Evolutionary conservation across 2,888 invertebrate genomes (phyloP).

Genomic region (Ferrisia virgata): DNA sequence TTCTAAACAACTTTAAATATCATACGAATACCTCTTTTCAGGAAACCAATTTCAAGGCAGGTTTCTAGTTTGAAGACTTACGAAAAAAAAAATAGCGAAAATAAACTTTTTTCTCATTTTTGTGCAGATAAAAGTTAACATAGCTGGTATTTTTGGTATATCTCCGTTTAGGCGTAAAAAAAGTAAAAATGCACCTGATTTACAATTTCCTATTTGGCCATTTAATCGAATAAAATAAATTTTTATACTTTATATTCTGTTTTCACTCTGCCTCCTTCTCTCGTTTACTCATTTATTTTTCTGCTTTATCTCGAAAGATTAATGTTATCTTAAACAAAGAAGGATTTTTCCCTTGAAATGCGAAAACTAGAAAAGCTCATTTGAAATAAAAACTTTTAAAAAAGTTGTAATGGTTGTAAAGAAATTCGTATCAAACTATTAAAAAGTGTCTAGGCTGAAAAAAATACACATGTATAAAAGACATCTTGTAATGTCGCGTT

Average conservation of each 20-base stretch:
- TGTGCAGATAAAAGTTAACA: too few relatives aligned
- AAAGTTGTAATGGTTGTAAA: background rate
- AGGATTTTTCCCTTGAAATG: background rate
- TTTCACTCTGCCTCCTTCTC: background rate
- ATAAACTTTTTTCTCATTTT: too few relatives aligned
- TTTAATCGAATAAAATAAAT: background rate
- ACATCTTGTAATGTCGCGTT: background rate
- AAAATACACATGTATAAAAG: background rate
- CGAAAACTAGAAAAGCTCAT: background rate
- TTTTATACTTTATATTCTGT: background rate
- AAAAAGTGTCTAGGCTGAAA: background rate
- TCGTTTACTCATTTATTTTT: too few relatives aligned
- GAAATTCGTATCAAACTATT: background rate
- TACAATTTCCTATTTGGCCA: too few relatives aligned
- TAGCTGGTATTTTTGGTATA: too few relatives aligned
- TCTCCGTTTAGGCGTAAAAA: too few relatives aligned
- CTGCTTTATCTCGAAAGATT: background rate
- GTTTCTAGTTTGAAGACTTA: too few relatives aligned
- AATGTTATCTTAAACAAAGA: background rate
- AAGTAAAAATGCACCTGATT: too few relatives aligned
- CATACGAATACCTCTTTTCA: too few relatives aligned
- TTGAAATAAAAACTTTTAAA: background rate
- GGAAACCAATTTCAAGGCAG: too few relatives aligned
- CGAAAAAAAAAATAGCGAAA: too few relatives aligned
- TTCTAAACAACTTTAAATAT: too few relatives aligned